These are phyloP conservation scores for Colius striatus DNA, from an alignment of 2,113 vertebrate genomes.

Conservation along the genomic window DNA sequence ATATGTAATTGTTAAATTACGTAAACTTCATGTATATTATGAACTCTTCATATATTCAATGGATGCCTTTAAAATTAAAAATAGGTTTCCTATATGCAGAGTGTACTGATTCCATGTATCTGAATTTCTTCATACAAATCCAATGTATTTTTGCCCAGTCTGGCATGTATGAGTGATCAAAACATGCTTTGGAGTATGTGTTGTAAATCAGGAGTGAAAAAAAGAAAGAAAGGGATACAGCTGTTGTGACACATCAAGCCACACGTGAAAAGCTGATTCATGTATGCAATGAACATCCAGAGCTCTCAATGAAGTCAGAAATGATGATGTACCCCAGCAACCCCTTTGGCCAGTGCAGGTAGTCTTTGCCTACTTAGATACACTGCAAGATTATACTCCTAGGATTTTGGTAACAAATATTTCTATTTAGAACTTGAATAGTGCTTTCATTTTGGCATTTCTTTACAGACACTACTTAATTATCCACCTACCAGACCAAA, in stretches of 20 bases:
- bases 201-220: neutral
- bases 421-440: neutral
- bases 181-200: neutral
- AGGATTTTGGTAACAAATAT: neutral
- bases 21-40: slow-evolving; percentile 9
- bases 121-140: neutral
- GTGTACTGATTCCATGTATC: neutral
- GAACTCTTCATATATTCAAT: neutral
- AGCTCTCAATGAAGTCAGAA: neutral
- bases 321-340: neutral
- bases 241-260: neutral
- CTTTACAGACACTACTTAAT: neutral
- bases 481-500: neutral
- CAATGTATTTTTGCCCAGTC: neutral
- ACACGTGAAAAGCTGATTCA: neutral
- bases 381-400: neutral
- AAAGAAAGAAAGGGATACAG: neutral
- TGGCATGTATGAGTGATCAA: neutral
- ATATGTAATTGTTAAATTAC: slow-evolving; percentile 66
- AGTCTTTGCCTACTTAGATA: neutral
- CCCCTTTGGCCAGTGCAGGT: neutral
- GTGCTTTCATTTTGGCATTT: neutral
- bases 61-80: neutral
- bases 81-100: neutral
- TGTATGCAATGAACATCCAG: neutral